Evolutionary conservation across 2,113 vertebrate species (phyloP), one percentile per base, ranked within the genome.

Genomic region (Penelope pileata): DNA sequence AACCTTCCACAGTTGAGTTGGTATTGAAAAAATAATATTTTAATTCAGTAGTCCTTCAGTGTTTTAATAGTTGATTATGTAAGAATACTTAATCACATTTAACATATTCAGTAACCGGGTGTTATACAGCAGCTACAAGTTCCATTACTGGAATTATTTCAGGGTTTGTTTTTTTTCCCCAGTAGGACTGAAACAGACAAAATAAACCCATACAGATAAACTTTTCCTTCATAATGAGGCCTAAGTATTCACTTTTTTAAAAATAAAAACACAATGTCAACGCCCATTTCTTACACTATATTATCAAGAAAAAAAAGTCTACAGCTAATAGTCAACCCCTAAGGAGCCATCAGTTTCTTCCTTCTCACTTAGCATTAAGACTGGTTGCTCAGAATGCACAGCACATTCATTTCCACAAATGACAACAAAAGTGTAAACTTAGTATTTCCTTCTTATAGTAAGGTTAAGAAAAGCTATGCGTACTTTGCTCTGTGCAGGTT

Each of bases 1-100:
- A 79, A 62, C 64, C 5, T 56, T 81, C 14, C 30, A 0, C 16
- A 4, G 10, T 69, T 85, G 26, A 74, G 29, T 75, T 13, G 51
- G 59, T 67, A 70, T 6, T 88, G 66, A 77, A 86, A 96, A 95
- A 83, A 81, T 54, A 27, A 59, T 38, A 2, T 79, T 91, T 94
- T 95, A 93, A 77, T 93, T 94, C 64, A 86, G 80, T 83, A 77
- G 51, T 73, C 11, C 60, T 83, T 58, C 79, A 86, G 68, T 74
- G 58, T 79, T 80, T 83, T 38, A 91, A 83, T 63, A 92, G 62
- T 3, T n/a, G 21, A 60, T 60, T 77, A 90, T 10, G 50, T 23
- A 77, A 8, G 38, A 85, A 60, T 64, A 75, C 3, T 83, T 70
- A 32, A 74, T 47, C 51, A 78, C 36, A 82, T 59, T 77, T 77